A percentile compares a stretch with the other conserved stretches of the same genome.
These are phyloP conservation scores for Coptodon rendalli DNA, from an alignment of 2,113 vertebrate species.

Conservation along the genomic window DNA sequence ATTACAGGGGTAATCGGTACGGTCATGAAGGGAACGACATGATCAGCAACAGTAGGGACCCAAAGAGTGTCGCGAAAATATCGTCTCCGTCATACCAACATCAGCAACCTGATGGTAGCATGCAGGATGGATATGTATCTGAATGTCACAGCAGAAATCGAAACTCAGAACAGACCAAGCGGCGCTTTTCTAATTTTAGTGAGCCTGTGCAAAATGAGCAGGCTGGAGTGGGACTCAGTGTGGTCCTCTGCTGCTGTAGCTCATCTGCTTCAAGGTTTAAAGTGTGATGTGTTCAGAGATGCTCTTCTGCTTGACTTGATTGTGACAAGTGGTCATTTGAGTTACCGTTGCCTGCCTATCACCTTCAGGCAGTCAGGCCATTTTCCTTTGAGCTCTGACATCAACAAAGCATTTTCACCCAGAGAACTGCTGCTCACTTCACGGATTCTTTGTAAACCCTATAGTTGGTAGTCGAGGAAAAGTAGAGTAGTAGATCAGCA, in stretches of 20 bases:
- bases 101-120: neutral
- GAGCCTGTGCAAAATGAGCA: neutral
- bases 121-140: neutral
- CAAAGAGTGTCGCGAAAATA: neutral
- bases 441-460: neutral
- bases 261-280: neutral
- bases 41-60: neutral
- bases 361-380: neutral
- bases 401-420: neutral
- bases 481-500: neutral
- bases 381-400: neutral
- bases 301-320: neutral
- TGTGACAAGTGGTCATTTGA: neutral
- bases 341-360: neutral
- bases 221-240: neutral
- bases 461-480: neutral
- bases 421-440: neutral
- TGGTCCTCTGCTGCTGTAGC: neutral
- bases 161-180: neutral
- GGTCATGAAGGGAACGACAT: neutral
- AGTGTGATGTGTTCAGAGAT: rapidly evolving
- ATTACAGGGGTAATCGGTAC: neutral
- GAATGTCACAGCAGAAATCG: neutral
- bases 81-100: neutral
- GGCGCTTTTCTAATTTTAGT: rapidly evolving